Evolutionary conservation across 2,888 invertebrate species (phyloP).

Genomic region (Dolomedes plantarius): DNA sequence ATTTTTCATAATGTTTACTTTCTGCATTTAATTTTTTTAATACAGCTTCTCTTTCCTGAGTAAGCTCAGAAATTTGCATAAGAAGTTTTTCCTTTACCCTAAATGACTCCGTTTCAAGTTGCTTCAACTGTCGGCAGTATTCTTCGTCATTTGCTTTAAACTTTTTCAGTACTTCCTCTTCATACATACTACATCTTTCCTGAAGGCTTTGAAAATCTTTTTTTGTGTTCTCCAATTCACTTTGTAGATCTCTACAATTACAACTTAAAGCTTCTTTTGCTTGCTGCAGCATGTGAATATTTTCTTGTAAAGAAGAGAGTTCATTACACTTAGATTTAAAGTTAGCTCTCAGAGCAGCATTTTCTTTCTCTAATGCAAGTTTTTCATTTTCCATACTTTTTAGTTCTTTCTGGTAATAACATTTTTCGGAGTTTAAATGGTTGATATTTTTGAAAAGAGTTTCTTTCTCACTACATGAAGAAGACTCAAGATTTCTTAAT

Average conservation of each 20-base stretch:
- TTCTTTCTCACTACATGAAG: neutral
- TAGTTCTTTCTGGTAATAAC: constrained; percentile 5
- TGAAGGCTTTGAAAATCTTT: constrained; percentile 2
- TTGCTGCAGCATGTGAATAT: neutral
- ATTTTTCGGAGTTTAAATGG: constrained; percentile 5
- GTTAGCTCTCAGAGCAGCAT: neutral
- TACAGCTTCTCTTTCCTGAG: neutral
- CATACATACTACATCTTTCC: constrained; percentile 31
- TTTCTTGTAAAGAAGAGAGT: neutral
- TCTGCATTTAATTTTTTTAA: neutral
- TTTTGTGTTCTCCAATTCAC: constrained; percentile 33
- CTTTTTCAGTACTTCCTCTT: neutral
- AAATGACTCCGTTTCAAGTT: neutral
- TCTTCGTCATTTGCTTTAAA: neutral
- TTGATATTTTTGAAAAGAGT: neutral
- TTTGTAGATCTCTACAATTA: neutral
- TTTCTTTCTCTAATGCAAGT: neutral
- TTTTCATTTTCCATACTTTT: neutral
- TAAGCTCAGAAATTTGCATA: neutral
- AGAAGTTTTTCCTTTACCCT: neutral
- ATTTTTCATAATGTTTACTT: neutral
- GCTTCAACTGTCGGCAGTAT: neutral
- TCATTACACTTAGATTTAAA: neutral
- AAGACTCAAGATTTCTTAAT: neutral
- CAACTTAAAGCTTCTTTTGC: neutral